Base-by-base conservation (phyloP, 2,113 vertebrate genomes). In the Tragelaphus strepsiceros region DNA sequence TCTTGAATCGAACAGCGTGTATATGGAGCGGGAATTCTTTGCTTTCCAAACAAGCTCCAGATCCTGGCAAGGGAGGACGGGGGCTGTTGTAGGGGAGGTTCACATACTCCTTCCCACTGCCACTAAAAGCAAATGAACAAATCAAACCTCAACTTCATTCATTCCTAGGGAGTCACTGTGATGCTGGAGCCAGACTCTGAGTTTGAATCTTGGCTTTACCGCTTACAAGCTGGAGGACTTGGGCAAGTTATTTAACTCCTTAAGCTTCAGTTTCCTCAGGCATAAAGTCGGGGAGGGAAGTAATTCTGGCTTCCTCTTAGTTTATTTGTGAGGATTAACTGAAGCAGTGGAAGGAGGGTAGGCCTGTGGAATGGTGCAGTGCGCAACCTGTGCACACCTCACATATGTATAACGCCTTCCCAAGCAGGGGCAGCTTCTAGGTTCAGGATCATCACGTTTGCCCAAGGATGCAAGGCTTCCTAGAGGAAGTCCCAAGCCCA, bases 11-110 rank as follows among this genome's bases (percentile, higher is more conserved):
- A 95, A 54, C n/a, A 71, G 94, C 56, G 58, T 93, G 54, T 93
- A 77, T 6, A 87, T 6, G 49, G 91, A 97, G 58, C 17, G 1
- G 81, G 62, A 56, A 92, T 54, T 80, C 95, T 96, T 84, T 46
- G 92, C 88, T 93, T 97, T 94, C 93, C 54, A 98, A 95, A 88
- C 86, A 94, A 91, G 89, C 26, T 93, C 92, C 94, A 93, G 97
- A 53, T 93, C 67, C 67, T 94, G 92, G 90, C 35, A 59, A 49
- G 56, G 93, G 92, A 93, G 74, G 92, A 84, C 5, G 10, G 81
- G 74, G 94, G 89, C 39, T 26, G 0, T 81, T 86, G 24, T 14
- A 93, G 91, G 96, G 89, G 59, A 93, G 87, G 86, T 22, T 32
- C n/a, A 7, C 32, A 32, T 12, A 32, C 24, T 43, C 54, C 46